Evolutionary conservation across 2,113 vertebrate species (phyloP).

Genomic region (Aphelocoma coerulescens): DNA sequence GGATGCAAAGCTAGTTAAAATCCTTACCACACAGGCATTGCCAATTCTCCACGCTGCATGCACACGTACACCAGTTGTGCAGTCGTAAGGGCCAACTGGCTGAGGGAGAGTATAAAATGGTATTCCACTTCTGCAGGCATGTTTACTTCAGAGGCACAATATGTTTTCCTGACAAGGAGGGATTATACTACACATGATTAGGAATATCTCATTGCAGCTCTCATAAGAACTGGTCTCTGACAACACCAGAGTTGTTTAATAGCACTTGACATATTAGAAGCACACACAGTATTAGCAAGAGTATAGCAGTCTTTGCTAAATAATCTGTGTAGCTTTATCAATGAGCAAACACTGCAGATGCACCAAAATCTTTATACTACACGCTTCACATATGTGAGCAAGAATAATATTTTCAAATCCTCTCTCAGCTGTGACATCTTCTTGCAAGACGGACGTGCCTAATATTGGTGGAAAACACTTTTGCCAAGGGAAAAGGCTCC

Average conservation of each 20-base stretch:
- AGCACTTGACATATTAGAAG: not conserved
- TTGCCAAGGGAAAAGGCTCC: not conserved
- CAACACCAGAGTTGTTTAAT: not conserved
- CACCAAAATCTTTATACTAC: not conserved
- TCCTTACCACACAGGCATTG: not conserved
- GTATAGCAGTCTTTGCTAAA: not conserved
- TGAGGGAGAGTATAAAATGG: not conserved
- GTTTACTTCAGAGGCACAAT: not conserved
- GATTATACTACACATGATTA: not conserved
- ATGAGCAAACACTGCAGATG: not conserved
- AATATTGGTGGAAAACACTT: not conserved
- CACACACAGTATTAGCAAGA: not conserved
- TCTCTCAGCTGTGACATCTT: not conserved
- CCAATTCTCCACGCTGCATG: not conserved
- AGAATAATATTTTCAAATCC: not conserved
- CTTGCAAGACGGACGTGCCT: not conserved
- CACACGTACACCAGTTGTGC: not conserved
- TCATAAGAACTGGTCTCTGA: conserved; percentile 5
- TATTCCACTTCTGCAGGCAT: not conserved
- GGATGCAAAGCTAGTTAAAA: conserved; percentile 9
- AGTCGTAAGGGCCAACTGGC: not conserved
- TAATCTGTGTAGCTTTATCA: not conserved
- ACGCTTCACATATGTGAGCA: not conserved
- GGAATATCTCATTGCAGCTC: not conserved
- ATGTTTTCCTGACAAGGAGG: not conserved